Conservation (phyloP, 1,140 invertebrate species). For the Acromyrmex heyeri region DNA sequence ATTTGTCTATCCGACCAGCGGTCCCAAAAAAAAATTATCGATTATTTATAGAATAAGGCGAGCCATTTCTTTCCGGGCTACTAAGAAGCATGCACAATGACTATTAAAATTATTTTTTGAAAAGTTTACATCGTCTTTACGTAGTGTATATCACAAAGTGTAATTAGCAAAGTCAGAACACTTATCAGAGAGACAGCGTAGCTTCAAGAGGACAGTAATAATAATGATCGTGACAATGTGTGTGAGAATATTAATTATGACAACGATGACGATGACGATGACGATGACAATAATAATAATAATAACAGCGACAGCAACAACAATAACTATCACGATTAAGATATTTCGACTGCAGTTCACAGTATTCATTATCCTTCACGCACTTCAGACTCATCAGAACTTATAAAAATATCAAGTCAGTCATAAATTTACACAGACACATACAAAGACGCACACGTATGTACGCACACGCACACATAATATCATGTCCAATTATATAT, state of each 20-base stretch:
- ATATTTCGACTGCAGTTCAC: constrained; percentile 68
- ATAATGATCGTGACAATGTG: constrained; percentile 62
- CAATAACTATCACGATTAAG: constrained; percentile 77
- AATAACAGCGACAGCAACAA: constrained; percentile 75
- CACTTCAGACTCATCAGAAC: constrained; percentile 51
- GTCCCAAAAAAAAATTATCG: constrained; percentile 83
- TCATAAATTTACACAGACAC: constrained; percentile 29
- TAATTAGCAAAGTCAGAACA: constrained; percentile 56
- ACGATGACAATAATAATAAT: constrained; percentile 78
- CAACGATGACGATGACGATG: constrained; percentile 72
- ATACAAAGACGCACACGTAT: constrained; percentile 16
- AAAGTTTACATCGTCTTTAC: constrained; percentile 53
- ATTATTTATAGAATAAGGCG: constrained; percentile 79
- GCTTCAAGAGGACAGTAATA: constrained; percentile 58
- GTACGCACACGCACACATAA: constrained; percentile 12
- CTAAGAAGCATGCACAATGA: constrained; percentile 68
- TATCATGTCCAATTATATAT: background rate
- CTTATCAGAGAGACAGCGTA: constrained; percentile 56
- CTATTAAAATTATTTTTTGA: constrained; percentile 60
- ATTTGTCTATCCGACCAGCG: constrained; percentile 95
- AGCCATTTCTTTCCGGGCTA: constrained; percentile 34
- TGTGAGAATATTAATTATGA: constrained; percentile 80
- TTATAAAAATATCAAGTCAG: constrained; percentile 42
- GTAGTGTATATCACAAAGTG: constrained; percentile 52
- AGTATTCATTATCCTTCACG: constrained; percentile 61